Evolutionary conservation across 1,140 invertebrate genomes (phyloP), one percentile per base, ranked within the genome.

Genomic region (Choristoneura fumiferana): DNA sequence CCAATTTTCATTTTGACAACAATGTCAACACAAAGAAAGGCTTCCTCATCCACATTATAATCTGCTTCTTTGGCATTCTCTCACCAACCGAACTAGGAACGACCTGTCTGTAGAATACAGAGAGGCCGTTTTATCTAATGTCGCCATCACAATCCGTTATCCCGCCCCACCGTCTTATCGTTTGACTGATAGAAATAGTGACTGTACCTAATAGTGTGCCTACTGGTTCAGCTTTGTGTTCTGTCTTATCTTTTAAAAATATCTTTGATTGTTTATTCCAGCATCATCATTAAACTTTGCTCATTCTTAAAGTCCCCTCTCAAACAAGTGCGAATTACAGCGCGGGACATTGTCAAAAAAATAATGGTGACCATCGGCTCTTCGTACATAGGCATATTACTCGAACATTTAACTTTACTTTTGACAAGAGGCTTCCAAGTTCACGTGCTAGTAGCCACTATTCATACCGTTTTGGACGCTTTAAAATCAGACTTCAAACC

Each of bases 401-500:
- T 99, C 3, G 92, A 93, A 57, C 97, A 98, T 86, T 92, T 99
- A 73, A 94, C 93, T 38, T 89, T 94, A 10, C 84, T 97, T 5
- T 89, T 99, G 49, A 96, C 93, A 0, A 93, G 94, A 81, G 98
- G 98, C 8, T 99, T 96, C 76, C 97, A 99, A 91, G 92, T 98
- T 13, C 98, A 99, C 73, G 97, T 99, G 0, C 89, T 99, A 10
- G 94, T 95, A 1, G 98, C 93, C 63, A 98, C 98, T 0, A 92
- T 98, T 2, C 96, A 99, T 81, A 91, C 94, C 0, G 91, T 99
- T 1, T 79, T 99, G 9, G 91, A 92, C 49, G 91, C 92, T 36
- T 80, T 99, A 49, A 93, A 94, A 65, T 67, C 87, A 0, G 84
- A 81, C 1, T 93, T 97, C 40, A 90, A 93, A 73, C 89, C 93